A percentile compares a stretch with the other conserved stretches of the same genome.
phyloP scores from a whole-genome alignment of 2,888 invertebrate genomes.

The Eurytoma californica region DNA sequence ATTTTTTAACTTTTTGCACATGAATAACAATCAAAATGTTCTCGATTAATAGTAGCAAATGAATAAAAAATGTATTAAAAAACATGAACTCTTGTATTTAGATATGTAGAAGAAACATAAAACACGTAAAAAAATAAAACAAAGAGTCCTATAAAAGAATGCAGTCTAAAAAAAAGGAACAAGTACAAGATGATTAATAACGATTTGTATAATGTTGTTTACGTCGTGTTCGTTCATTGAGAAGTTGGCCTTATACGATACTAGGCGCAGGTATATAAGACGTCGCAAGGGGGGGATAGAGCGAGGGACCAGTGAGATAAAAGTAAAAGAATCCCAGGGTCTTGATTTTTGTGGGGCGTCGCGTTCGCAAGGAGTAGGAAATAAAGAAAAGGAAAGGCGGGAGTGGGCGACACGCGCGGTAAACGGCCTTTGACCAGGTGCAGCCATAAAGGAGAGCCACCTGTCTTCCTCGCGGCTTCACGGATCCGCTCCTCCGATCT shows the following conservation, averaged over 20 bases:
- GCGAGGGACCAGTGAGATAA: not conserved
- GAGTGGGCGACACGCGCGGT: conserved; percentile 4
- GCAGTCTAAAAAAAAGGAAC: not conserved
- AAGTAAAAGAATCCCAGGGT: conserved; percentile 10
- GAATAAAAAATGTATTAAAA: too few relatives aligned
- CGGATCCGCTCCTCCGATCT: conserved; percentile 5
- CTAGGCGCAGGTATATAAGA: not conserved
- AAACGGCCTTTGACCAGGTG: conserved; percentile 23
- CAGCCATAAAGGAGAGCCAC: conserved; percentile 26
- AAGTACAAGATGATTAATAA: not conserved
- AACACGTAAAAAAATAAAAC: too few relatives aligned
- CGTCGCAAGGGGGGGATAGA: not conserved
- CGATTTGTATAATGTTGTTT: conserved; percentile 13
- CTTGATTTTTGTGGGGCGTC: conserved; percentile 9
- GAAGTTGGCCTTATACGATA: not conserved
- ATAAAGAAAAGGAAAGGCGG: not conserved
- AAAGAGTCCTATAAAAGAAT: too few relatives aligned
- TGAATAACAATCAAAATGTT: too few relatives aligned
- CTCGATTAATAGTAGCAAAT: too few relatives aligned
- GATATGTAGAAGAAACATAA: too few relatives aligned
- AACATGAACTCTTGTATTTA: too few relatives aligned
- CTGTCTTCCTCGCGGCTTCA: conserved; percentile 37
- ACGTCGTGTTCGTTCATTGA: conserved; percentile 1
- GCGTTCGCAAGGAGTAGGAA: not conserved
- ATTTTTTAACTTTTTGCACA: too few relatives aligned